Evolutionary conservation across 1,140 invertebrate species (phyloP).

Genomic region (Bombus sibiricus): DNA sequence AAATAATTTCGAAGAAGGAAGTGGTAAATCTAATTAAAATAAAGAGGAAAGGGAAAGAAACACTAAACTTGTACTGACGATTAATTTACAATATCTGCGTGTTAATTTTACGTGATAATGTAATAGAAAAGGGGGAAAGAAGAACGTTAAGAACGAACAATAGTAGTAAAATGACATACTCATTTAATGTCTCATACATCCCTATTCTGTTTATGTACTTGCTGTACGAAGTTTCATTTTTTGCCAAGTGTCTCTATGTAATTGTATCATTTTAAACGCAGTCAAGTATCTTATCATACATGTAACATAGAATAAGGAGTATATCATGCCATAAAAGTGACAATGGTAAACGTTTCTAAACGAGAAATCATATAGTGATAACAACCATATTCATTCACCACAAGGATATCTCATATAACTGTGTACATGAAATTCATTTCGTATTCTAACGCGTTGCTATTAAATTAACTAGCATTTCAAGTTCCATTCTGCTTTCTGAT

Average conservation of each 20-base stretch:
- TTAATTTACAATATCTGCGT: constrained; percentile 30
- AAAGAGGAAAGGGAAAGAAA: neutral
- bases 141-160: neutral
- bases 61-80: constrained; percentile 7
- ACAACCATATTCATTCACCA: constrained; percentile 22
- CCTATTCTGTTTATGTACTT: constrained; percentile 4
- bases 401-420: constrained; percentile 34
- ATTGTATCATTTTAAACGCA: constrained; percentile 44
- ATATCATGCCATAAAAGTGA: constrained; percentile 48
- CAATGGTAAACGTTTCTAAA: constrained; percentile 54
- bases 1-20: constrained; percentile 11
- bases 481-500: constrained; percentile 40
- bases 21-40: neutral
- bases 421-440: constrained; percentile 43
- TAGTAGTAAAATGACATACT: constrained; percentile 2
- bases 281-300: constrained; percentile 45
- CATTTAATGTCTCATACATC: neutral
- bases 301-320: constrained; percentile 51
- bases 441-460: constrained; percentile 11
- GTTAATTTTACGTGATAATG: constrained; percentile 22
- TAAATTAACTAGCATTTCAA: constrained; percentile 23
- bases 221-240: neutral
- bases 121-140: neutral
- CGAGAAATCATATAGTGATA: constrained; percentile 41
- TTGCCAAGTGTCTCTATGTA: constrained; percentile 9